Evolutionary conservation across 2,888 invertebrate genomes (phyloP).

Genomic region (Trachelus iudaicus): DNA sequence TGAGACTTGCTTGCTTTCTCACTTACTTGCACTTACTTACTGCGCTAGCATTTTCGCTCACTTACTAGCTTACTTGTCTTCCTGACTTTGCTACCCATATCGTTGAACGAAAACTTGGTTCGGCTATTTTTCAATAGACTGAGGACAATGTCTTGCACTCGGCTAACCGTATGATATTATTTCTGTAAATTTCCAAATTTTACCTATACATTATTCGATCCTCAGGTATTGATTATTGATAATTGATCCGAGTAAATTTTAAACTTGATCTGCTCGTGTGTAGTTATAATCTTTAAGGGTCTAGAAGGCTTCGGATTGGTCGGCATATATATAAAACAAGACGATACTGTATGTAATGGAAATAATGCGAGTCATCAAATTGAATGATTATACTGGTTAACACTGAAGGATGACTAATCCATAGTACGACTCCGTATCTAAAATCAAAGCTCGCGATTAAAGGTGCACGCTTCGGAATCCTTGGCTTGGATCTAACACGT

Average conservation of each 20-base stretch:
- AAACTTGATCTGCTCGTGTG: not conserved
- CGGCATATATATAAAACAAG: not conserved
- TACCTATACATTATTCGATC: not conserved
- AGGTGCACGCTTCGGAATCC: not conserved
- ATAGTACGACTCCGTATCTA: not conserved
- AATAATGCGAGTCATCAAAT: not conserved
- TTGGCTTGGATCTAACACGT: not conserved
- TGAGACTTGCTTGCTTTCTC: slow-evolving; percentile 22
- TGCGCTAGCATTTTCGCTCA: not conserved
- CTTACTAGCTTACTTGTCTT: slow-evolving; percentile 17
- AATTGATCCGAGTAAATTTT: not conserved
- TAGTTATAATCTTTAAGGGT: not conserved
- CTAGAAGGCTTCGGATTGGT: not conserved
- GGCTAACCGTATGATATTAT: not conserved
- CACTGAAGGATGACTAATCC: not conserved
- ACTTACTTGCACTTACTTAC: not conserved
- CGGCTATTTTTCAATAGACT: not conserved
- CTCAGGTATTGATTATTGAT: not conserved
- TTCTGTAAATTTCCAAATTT: not conserved
- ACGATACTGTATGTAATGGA: not conserved
- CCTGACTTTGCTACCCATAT: slow-evolving; percentile 18
- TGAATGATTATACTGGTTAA: not conserved
- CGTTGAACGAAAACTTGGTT: slow-evolving; percentile 32
- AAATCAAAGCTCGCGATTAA: not conserved
- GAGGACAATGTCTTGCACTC: not conserved